Base-by-base conservation (phyloP, 2,797 vertebrate species). In the Muscicapa comitata region DNA sequence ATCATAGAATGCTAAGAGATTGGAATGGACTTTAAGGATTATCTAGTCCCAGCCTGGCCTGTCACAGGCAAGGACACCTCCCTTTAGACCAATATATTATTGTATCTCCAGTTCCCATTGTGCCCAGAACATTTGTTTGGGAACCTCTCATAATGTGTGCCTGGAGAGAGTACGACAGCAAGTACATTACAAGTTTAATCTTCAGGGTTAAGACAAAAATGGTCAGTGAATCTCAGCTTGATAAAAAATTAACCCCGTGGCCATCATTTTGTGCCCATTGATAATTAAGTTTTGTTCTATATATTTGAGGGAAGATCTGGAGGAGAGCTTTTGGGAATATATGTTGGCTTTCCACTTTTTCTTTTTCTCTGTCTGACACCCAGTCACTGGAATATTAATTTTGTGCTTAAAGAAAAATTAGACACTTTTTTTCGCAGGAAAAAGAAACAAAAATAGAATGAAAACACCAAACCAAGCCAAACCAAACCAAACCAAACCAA, bases 401-500 rank as follows among this genome's bases (percentile, higher is more conserved):
- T 17, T 35, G 19, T 37, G 4, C 14, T 86, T 45, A 67, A 68
- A 50, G 20, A 2, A 74, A 70, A 66, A 40, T 14, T 8, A 38
- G 4, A 4, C 2, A 4, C 11, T n/a, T 62, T 33, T 7, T 48
- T 40, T 5, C 4, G 8, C 13, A 21, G 7, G 3, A 2, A 40
- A 28, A 21, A 13, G 16, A 53, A 35, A 38, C 38, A 10, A 43
- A 43, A 20, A 43, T 10, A 43, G 21, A 45, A 43, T 18, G 19
- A 21, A 43, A 21, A 42, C 9, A 17, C 11, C 38, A 17, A 42
- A 42, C 17, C 40, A 10, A 38, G 12, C 5, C 38, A 43, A 43
- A 21, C 11, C 6, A 45, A 45, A 45, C 5, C 38, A 43, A 43
- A 21, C 11, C 6, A 45, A 45, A 45, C 37, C 37, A 40, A 42